Base-by-base conservation (phyloP, 2,113 vertebrate species). In the Eudyptes chrysolophus region DNA sequence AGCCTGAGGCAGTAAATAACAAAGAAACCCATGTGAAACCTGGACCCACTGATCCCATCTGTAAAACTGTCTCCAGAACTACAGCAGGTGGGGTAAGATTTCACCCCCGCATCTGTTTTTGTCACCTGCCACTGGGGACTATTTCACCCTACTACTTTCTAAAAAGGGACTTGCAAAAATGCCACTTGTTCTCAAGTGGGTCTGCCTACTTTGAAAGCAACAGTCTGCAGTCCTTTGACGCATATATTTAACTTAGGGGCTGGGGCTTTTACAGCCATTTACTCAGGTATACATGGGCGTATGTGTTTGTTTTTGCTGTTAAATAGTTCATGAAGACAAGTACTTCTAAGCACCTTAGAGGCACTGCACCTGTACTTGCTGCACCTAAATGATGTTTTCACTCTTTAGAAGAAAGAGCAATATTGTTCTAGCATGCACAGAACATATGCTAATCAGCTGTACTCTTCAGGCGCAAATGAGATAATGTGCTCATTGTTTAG, bases 401-500 rank as follows among this genome's bases (percentile, higher is more conserved):
- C 78, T 98, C 96, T 98, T 96, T 96, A 98, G 98, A 98, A 98
- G 97, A 98, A 98, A 98, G 95, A 98, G 92, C 97, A 98, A 95
- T 98, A 96, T 96, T 98, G 97, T 98, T 98, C 95, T 96, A 98
- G 94, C 55, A 9, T 96, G 93, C 97, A 97, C 89, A 98, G 98
- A 98, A 98, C 98, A 98, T 98, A 99, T 98, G 98, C 98, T 99
- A 99, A 99, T 99, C 98, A 98, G 98, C 98, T 97, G 92, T 96
- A 98, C 97, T 98, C 98, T 98, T 98, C 98, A 98, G 98, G 98
- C 98, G 18, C 97, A 98, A 98, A 98, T 98, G 98, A 98, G 98
- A 98, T 99, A 98, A 99, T 98, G 98, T 98, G 98, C 92, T 99
- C 98, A 98, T 99, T 99, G 98, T 99, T 99, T 99, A 99, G 98